Evolutionary conservation across 2,113 vertebrate species (phyloP), one percentile per base, ranked within the genome.

Genomic region (Notarius quadriscutis): DNA sequence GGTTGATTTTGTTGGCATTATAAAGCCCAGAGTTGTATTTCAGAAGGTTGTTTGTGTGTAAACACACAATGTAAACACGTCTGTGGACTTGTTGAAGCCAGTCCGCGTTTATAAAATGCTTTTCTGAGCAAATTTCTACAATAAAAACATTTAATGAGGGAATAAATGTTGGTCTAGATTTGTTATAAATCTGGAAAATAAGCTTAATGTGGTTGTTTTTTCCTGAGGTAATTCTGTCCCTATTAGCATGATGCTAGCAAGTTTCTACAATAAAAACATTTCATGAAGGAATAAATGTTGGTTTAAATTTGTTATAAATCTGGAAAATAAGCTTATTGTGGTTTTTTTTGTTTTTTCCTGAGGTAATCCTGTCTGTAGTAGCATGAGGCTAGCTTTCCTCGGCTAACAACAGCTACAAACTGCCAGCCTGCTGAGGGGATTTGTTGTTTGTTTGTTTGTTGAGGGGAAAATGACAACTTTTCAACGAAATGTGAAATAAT

Each of bases 41-140:
- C 67, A 62, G 51, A 9, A 65, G 50, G 11, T 50, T 84, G 67
- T 58, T 81, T 58, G 63, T 14, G 71, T 62, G 50, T 72, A 84
- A 72, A n/a, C 79, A 22, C 27, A 25, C 62, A 86, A 74, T 77
- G 67, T 81, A 60, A 83, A 87, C 86, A 83, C 30, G 57, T 79
- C 65, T 34, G 34, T 30, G 84, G 14, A 57, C 53, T 57, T 63
- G 4, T 27, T 79, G 58, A 80, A 78, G 55, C 69, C 20, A 77
- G 25, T 14, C 48, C 7, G 48, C 10, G 15, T 71, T 34, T 20
- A 34, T 9, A 48, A 22, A 34, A 57, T 50, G 53, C n/a, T 55
- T 17, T 41, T 27, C 51, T 4, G 0, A 34, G 15, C 15, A 0
- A 41, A 8, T 62, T 60, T 80, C 9, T 9, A 25, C 9, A 48